Conservation (phyloP, 2,888 invertebrate species). For the Pomacea canaliculata region DNA sequence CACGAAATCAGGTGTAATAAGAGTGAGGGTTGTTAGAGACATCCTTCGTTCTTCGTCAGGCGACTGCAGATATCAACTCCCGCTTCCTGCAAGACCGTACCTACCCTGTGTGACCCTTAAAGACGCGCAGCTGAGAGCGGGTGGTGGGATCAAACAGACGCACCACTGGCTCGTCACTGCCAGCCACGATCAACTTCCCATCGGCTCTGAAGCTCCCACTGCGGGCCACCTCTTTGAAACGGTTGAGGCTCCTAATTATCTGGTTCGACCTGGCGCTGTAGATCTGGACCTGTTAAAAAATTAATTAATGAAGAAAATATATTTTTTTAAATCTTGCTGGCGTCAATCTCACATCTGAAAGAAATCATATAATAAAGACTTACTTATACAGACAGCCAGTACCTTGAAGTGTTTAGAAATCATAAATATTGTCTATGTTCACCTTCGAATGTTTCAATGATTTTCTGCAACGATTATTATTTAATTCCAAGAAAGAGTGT, state of each 20-base stretch:
- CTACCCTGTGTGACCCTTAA: slow-evolving; percentile 74
- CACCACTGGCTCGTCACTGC: slow-evolving; percentile 89
- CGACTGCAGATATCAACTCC: no score
- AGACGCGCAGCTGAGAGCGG: slow-evolving; percentile 85
- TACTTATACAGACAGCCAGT: no score
- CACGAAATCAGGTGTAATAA: no score
- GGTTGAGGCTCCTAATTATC: slow-evolving; percentile 59
- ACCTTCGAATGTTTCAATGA: no score
- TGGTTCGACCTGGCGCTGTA: slow-evolving; percentile 59
- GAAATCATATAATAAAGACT: no score
- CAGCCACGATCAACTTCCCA: slow-evolving; percentile 77
- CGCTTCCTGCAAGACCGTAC: slow-evolving; percentile 10
- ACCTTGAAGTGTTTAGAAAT: no score
- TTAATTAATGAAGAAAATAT: not conserved
- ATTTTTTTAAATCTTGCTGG: not conserved
- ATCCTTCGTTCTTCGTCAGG: no score
- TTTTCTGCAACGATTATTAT: no score
- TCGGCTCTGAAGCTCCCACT: slow-evolving; percentile 69
- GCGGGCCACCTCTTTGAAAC: slow-evolving; percentile 68
- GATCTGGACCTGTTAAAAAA: slow-evolving; percentile 55
- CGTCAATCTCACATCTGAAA: not conserved
- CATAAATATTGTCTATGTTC: no score
- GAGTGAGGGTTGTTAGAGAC: no score
- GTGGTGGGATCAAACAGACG: slow-evolving; percentile 90
- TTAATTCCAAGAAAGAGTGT: no score